These are phyloP conservation scores for Notamacropus eugenii DNA, from an alignment of 2,797 vertebrate genomes.

Conservation along the genomic window DNA sequence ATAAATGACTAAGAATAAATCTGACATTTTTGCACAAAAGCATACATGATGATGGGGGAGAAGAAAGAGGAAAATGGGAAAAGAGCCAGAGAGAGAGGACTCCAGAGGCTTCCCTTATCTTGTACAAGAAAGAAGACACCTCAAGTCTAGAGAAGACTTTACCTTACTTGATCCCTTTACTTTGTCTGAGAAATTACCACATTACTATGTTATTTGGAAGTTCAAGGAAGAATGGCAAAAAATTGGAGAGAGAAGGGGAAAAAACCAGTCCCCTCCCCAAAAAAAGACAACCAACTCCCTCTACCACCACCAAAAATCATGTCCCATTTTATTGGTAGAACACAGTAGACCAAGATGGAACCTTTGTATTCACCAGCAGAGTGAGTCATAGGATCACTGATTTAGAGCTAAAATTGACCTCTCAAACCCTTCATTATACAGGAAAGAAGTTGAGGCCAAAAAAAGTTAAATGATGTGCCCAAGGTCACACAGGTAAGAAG, in stretches of 20 bases:
- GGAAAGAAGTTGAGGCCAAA: not conserved
- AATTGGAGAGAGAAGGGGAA: not conserved
- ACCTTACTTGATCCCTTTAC: not conserved
- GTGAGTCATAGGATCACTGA: not conserved
- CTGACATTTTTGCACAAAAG: not conserved
- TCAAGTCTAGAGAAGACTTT: not conserved
- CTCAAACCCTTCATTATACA: not conserved
- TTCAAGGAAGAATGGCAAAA: not conserved
- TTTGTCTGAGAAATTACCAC: not conserved
- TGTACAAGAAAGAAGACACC: not conserved
- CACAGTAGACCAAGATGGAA: not conserved
- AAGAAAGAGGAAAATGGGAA: not conserved
- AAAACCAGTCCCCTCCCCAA: fast-evolving
- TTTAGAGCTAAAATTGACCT: not conserved
- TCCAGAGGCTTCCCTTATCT: not conserved
- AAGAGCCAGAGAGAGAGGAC: not conserved
- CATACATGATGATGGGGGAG: not conserved
- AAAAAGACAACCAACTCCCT: not conserved
- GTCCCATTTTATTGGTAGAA: not conserved
- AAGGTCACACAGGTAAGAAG: not conserved
- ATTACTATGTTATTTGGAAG: not conserved
- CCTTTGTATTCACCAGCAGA: not conserved
- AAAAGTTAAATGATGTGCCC: not conserved
- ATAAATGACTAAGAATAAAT: not conserved
- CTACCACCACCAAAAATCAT: not conserved